These are phyloP conservation scores for Dexiosoma caninum DNA, from an alignment of 2,888 invertebrate genomes.

Conservation along the genomic window DNA sequence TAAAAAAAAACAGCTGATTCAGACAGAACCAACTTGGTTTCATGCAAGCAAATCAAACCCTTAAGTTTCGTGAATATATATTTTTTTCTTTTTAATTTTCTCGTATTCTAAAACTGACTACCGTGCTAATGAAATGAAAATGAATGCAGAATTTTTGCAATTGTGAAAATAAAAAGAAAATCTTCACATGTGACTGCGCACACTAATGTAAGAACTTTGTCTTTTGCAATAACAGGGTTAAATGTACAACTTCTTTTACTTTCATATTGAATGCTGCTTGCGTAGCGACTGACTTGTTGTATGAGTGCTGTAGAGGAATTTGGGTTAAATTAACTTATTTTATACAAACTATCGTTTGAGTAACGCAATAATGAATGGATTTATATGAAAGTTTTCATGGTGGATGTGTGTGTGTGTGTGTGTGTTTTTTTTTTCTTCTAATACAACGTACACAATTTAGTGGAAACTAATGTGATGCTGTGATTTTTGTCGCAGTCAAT, in stretches of 20 bases:
- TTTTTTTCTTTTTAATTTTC: no score
- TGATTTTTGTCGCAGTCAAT: constrained; percentile 53
- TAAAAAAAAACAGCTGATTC: no score
- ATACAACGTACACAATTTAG: constrained; percentile 39
- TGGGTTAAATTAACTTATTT: constrained; percentile 61
- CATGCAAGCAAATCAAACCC: no score
- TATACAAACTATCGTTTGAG: constrained; percentile 24
- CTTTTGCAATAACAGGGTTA: constrained; percentile 50
- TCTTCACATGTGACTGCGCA: constrained; percentile 62
- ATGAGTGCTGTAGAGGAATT: constrained; percentile 12
- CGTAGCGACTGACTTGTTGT: neutral
- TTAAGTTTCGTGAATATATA: no score
- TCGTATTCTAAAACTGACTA: neutral
- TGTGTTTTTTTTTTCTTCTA: neutral
- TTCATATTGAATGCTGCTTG: neutral
- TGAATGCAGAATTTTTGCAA: neutral
- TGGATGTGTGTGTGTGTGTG: no score
- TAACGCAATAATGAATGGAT: constrained; percentile 36
- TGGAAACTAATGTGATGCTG: constrained; percentile 51
- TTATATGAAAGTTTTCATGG: constrained; percentile 24
- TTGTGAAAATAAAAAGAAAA: constrained; percentile 54
- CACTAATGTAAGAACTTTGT: constrained; percentile 62
- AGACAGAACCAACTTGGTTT: no score
- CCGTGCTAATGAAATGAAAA: neutral
- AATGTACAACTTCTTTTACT: constrained; percentile 20